Percentiles rank a stretch among this genome's conserved stretches.
phyloP scores from a whole-genome alignment of 1,140 invertebrate genomes.

The Homarus americanus region DNA sequence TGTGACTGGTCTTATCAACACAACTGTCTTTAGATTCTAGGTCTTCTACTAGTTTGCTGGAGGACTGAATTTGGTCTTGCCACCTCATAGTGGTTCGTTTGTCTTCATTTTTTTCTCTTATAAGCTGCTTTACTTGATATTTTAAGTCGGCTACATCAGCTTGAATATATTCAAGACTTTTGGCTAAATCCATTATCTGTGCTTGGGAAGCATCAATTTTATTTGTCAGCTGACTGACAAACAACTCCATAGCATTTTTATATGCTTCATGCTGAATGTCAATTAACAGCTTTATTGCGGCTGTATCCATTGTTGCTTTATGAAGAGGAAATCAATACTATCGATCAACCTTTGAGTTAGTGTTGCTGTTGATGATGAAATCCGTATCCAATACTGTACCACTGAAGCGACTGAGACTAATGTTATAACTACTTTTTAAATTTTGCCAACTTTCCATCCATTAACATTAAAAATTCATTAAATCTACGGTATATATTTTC shows the following conservation, averaged over 20 bases:
- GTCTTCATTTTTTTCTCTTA: not conserved
- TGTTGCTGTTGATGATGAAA: too few relatives aligned
- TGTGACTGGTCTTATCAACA: not conserved
- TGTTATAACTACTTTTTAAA: too few relatives aligned
- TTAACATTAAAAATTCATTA: too few relatives aligned
- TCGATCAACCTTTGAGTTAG: too few relatives aligned
- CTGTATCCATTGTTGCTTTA: constrained; percentile 19
- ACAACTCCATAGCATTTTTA: constrained; percentile 18
- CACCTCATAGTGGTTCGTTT: not conserved
- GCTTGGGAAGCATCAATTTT: constrained; percentile 15
- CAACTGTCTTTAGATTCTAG: not conserved
- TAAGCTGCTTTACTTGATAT: not conserved
- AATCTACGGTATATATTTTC: too few relatives aligned
- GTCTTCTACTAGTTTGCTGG: not conserved
- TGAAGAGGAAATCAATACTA: too few relatives aligned
- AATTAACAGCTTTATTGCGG: constrained; percentile 26
- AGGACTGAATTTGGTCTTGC: not conserved
- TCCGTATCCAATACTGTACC: too few relatives aligned
- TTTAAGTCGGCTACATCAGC: constrained; percentile 11
- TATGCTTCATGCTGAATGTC: constrained; percentile 31
- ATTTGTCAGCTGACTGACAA: constrained; percentile 11
- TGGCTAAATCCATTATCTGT: constrained; percentile 11
- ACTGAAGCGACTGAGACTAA: too few relatives aligned
- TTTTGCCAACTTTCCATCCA: too few relatives aligned
- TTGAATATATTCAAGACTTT: not conserved